Conservation (phyloP, 2,888 invertebrate species). For the Zele albiditarsus region DNA sequence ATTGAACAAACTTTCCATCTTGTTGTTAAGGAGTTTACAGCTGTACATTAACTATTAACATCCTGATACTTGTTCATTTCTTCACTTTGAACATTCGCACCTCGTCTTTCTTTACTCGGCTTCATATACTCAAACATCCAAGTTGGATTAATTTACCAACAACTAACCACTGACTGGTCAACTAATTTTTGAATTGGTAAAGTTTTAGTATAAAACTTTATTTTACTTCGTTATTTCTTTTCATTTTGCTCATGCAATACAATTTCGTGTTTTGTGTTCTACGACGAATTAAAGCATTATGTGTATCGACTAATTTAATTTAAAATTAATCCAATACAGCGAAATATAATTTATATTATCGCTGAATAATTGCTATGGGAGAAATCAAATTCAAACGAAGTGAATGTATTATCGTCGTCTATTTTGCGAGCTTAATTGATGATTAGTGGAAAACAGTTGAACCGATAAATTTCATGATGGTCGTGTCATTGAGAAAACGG, state of each 20-base stretch:
- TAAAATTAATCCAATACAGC: background rate
- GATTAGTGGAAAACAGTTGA: background rate
- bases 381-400: background rate
- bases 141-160: background rate
- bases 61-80: background rate
- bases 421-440: background rate
- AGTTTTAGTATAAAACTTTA: background rate
- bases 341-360: background rate
- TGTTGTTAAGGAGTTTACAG: background rate
- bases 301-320: background rate
- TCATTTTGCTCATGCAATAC: background rate
- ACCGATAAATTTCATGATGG: background rate
- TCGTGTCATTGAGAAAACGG: background rate
- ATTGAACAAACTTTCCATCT: background rate
- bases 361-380: background rate
- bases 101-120: background rate
- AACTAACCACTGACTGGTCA: background rate
- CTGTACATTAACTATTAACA: background rate
- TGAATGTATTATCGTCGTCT: background rate
- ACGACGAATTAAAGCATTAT: background rate
- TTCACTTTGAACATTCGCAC: background rate
- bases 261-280: background rate
- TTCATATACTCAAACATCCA: background rate
- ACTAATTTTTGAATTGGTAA: background rate
- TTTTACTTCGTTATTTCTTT: background rate